Evolutionary conservation across 1,140 invertebrate genomes (phyloP).

Genomic region (Cyclargus thomasi): DNA sequence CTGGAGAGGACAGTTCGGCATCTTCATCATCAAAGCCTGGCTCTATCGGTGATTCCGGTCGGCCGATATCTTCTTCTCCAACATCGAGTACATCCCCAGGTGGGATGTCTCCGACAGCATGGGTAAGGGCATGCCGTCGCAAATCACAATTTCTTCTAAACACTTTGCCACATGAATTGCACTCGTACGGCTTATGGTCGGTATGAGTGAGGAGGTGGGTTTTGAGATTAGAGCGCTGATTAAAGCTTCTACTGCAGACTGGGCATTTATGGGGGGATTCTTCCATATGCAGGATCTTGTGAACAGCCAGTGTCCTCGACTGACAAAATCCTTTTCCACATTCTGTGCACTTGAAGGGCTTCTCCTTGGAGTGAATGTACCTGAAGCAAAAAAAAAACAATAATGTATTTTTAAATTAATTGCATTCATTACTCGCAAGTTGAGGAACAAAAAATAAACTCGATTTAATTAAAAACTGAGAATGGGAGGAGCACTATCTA

Average conservation of each 20-base stretch:
- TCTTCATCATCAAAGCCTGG: constrained; percentile 77
- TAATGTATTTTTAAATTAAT: constrained; percentile 32
- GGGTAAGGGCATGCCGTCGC: constrained; percentile 87
- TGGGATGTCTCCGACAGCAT: constrained; percentile 88
- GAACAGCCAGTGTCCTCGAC: constrained; percentile 92
- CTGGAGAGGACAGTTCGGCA: constrained; percentile 76
- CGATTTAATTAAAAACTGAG: constrained; percentile 61
- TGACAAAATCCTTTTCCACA: constrained; percentile 98
- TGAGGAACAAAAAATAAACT: constrained; percentile 49
- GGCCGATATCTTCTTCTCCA: constrained; percentile 78
- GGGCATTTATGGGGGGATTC: constrained; percentile 95
- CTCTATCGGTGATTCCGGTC: constrained; percentile 66
- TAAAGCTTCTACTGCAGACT: constrained; percentile 91
- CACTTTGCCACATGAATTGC: constrained; percentile 91
- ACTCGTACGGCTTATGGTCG: constrained; percentile 95
- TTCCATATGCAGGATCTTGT: constrained; percentile 94
- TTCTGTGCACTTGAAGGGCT: constrained; percentile 96
- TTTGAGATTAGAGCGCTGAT: constrained; percentile 93
- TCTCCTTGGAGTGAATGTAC: constrained; percentile 98
- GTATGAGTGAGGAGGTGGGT: constrained; percentile 96
- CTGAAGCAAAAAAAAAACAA: constrained; percentile 78
- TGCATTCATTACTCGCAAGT: constrained; percentile 35
- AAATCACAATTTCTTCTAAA: constrained; percentile 91
- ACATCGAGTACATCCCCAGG: constrained; percentile 80
- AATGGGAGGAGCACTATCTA: constrained; percentile 42